Conservation (phyloP, 2,797 vertebrate species). For the Propithecus deckenii region DNA sequence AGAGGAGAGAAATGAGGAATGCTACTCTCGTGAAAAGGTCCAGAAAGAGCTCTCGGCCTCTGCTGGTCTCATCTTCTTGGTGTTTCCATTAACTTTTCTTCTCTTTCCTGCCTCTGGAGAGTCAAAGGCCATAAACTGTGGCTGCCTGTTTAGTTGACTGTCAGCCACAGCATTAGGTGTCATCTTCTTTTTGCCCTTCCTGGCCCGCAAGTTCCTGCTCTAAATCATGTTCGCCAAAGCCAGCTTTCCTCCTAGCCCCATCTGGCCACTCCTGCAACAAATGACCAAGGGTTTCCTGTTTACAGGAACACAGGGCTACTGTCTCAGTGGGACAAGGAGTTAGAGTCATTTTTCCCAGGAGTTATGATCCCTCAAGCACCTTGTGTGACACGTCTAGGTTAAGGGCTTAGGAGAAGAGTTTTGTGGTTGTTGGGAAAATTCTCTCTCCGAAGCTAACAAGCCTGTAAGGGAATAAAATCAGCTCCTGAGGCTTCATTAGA, state of each 20-base stretch:
- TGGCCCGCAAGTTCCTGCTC: not conserved
- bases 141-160: not conserved
- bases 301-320: not conserved
- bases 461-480: not conserved
- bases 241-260: not conserved
- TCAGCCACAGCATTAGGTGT: not conserved
- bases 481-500: constrained; percentile 25
- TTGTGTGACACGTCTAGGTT: not conserved
- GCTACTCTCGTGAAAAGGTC: not conserved
- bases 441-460: constrained; percentile 16
- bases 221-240: not conserved
- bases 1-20: not conserved
- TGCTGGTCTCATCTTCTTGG: not conserved
- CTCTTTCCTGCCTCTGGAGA: not conserved
- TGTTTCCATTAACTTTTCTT: not conserved
- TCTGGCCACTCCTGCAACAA: not conserved
- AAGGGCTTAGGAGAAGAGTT: not conserved
- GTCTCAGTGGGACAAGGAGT: not conserved
- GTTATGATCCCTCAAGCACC: not conserved
- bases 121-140: not conserved
- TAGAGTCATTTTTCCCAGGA: not conserved
- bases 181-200: not conserved
- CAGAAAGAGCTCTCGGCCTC: not conserved
- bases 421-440: not conserved
- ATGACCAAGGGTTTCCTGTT: not conserved